Conservation (phyloP, 2,888 invertebrate species). For the Mythimna impura region DNA sequence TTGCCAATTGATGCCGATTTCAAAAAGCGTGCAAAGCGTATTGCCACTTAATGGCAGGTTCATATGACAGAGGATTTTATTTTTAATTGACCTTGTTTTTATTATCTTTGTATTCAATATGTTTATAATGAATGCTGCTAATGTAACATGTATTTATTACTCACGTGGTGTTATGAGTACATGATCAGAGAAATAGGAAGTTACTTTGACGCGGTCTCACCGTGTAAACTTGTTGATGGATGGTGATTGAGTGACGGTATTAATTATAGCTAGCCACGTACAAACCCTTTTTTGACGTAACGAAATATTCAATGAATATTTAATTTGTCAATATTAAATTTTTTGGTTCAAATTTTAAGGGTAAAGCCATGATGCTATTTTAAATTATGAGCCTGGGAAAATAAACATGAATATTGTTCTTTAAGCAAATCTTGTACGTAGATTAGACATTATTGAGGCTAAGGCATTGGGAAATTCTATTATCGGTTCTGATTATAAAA, state of each 20-base stretch:
- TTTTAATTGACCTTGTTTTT: background rate
- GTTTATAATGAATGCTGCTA: background rate
- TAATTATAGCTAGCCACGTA: conserved; percentile 32
- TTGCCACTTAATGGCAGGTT: conserved; percentile 14
- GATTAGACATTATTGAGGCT: background rate
- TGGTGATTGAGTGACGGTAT: conserved; percentile 49
- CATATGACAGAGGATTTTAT: background rate
- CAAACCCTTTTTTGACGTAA: conserved; percentile 41
- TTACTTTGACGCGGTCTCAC: conserved; percentile 25
- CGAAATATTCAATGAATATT: conserved; percentile 8
- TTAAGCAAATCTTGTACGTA: too few relatives aligned
- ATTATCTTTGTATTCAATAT: background rate
- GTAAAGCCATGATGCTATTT: background rate
- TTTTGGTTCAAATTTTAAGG: background rate
- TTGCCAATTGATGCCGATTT: conserved; percentile 16
- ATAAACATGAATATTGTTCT: background rate
- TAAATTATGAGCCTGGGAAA: background rate
- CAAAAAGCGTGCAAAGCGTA: conserved; percentile 1
- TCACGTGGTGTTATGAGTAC: conserved; percentile 23
- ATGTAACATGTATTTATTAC: conserved; percentile 10
- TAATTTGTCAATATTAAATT: conserved; percentile 22
- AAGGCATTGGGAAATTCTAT: background rate
- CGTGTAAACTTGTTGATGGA: conserved; percentile 48
- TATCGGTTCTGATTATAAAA: background rate
- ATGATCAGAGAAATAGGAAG: conserved; percentile 37